These are phyloP conservation scores for Nyctereutes procyonoides DNA, from an alignment of 2,113 vertebrate genomes.

Conservation along the genomic window DNA sequence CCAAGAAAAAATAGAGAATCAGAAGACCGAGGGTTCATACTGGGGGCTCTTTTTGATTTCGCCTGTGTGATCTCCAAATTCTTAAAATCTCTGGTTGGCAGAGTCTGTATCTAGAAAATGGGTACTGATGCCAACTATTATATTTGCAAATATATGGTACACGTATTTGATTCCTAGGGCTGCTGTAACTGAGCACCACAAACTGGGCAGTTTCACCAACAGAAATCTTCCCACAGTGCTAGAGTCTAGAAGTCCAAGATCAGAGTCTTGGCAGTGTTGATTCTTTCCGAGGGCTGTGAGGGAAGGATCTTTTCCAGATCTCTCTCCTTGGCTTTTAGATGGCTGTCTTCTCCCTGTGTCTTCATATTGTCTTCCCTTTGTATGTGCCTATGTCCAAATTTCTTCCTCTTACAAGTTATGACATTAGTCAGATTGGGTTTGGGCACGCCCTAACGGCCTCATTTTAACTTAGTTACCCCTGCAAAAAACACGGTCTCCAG, in stretches of 20 bases:
- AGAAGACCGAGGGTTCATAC: not conserved
- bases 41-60: not conserved
- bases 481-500: not conserved
- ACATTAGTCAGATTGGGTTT: not conserved
- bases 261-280: not conserved
- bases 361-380: not conserved
- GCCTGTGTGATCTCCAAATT: not conserved
- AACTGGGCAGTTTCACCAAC: not conserved
- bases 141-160: not conserved
- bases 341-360: not conserved
- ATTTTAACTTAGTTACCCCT: slow-evolving; percentile 16
- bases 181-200: not conserved
- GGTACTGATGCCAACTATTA: not conserved
- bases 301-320: not conserved
- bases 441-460: not conserved
- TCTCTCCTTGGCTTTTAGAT: not conserved
- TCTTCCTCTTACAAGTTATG: not conserved
- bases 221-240: not conserved
- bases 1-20: not conserved
- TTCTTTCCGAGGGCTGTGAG: not conserved
- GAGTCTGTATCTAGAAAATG: not conserved
- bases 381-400: not conserved
- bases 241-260: not conserved
- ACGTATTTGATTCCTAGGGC: not conserved
- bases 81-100: slow-evolving; percentile 15